Evolutionary conservation across 2,797 vertebrate genomes (phyloP).

Genomic region (Diglossa cyanea): DNA sequence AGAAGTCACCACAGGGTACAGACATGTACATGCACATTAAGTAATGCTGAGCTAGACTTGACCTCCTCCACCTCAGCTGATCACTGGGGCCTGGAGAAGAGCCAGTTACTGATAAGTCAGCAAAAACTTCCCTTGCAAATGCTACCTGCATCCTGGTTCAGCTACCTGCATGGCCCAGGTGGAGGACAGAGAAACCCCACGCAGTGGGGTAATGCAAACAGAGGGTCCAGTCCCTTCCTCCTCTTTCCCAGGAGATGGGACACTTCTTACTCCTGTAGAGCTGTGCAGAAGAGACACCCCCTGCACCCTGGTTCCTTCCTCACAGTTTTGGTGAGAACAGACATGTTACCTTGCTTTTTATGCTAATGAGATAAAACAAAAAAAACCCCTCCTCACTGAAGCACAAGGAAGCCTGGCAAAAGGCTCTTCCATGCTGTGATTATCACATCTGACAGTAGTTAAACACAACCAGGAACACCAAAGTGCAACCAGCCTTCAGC

Average conservation of each 20-base stretch:
- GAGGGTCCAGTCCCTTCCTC: neutral
- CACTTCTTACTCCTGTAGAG: neutral
- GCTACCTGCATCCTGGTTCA: neutral
- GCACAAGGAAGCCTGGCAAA: neutral
- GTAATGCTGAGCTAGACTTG: neutral
- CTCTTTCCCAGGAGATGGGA: neutral
- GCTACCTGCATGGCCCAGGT: accelerated
- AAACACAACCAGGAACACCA: neutral
- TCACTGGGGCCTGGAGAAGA: neutral
- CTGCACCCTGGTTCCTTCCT: neutral
- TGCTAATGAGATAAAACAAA: neutral
- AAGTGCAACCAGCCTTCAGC: neutral
- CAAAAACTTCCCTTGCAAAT: neutral
- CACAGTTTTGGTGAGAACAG: neutral
- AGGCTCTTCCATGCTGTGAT: neutral
- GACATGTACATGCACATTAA: neutral
- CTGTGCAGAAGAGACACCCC: neutral
- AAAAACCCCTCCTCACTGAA: neutral
- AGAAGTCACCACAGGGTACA: neutral
- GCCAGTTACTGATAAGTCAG: neutral
- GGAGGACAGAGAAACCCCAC: neutral
- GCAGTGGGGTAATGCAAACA: accelerated
- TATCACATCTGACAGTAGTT: neutral
- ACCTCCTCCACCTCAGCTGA: neutral
- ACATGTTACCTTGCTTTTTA: neutral